phyloP scores from a whole-genome alignment of 2,797 vertebrate genomes.

The Pristis pectinata region DNA sequence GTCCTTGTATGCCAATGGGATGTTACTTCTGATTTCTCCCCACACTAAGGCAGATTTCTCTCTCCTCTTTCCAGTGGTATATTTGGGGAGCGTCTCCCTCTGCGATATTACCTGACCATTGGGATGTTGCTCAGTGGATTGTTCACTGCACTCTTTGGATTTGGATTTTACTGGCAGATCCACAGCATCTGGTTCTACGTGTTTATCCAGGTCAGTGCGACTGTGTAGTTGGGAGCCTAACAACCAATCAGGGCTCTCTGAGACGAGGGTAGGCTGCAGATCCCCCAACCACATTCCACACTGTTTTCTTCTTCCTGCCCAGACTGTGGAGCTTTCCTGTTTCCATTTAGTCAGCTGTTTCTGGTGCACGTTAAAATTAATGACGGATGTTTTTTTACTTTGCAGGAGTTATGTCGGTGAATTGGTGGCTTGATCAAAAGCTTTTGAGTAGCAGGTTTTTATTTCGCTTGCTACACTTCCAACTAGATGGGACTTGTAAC shows the following conservation, averaged over 20 bases:
- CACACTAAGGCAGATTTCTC: neutral
- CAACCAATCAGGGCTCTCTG: too few species aligned
- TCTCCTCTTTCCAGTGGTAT: slow-evolving; percentile 67
- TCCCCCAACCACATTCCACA: neutral
- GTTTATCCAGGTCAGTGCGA: slow-evolving; percentile 71
- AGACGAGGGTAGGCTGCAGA: neutral
- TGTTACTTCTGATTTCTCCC: neutral
- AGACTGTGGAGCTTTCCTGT: neutral
- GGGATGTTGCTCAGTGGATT: slow-evolving; percentile 87
- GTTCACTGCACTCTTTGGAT: slow-evolving; percentile 80
- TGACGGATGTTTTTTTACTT: neutral
- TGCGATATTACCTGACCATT: slow-evolving; percentile 81
- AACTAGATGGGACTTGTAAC: neutral
- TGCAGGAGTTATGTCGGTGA: neutral
- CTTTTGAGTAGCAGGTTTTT: neutral
- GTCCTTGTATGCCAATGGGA: neutral
- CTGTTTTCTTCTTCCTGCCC: neutral
- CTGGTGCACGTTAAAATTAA: neutral
- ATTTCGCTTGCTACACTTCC: neutral
- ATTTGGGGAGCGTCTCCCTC: slow-evolving; percentile 86
- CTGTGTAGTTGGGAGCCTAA: neutral
- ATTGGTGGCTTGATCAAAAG: neutral
- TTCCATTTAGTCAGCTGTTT: neutral
- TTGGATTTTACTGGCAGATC: slow-evolving; percentile 87
- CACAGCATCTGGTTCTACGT: slow-evolving; percentile 83